Percentiles rank a stretch among this genome's conserved stretches.
phyloP scores from a whole-genome alignment of 2,888 invertebrate genomes.

The Dicroscelio sp. region DNA sequence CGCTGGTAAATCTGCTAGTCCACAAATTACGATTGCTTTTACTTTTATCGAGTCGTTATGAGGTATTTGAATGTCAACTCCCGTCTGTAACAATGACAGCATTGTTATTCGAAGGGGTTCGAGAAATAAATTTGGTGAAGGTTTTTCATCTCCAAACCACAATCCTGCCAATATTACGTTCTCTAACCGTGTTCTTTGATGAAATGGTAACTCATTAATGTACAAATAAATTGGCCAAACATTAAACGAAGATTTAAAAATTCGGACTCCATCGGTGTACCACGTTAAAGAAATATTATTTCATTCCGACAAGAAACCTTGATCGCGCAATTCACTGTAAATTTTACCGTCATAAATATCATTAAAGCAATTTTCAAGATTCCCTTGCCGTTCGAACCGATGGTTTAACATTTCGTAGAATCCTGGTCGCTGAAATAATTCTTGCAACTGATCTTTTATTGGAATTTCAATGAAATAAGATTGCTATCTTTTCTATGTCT shows the following conservation, averaged over 20 bases:
- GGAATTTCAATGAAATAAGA: no score
- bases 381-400: background rate
- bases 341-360: constrained; percentile 1
- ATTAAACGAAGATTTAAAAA: background rate
- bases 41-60: background rate
- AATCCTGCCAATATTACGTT: background rate
- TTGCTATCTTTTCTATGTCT: no score
- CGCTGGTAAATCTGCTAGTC: constrained; percentile 64
- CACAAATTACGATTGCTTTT: constrained; percentile 38
- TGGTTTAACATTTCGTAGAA: background rate
- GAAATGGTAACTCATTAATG: constrained; percentile 3
- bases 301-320: constrained; percentile 13
- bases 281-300: constrained; percentile 69
- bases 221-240: constrained; percentile 7
- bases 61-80: background rate
- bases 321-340: background rate
- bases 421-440: background rate
- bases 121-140: background rate
- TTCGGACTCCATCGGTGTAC: constrained; percentile 65
- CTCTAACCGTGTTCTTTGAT: background rate
- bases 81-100: background rate
- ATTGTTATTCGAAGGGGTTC: background rate
- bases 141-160: background rate
- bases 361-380: background rate
- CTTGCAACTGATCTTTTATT: no score